Percentiles rank a stretch among this genome's conserved stretches.
Evolutionary conservation across 2,797 vertebrate genomes (phyloP).

Genomic region (Oreortyx pictus): DNA sequence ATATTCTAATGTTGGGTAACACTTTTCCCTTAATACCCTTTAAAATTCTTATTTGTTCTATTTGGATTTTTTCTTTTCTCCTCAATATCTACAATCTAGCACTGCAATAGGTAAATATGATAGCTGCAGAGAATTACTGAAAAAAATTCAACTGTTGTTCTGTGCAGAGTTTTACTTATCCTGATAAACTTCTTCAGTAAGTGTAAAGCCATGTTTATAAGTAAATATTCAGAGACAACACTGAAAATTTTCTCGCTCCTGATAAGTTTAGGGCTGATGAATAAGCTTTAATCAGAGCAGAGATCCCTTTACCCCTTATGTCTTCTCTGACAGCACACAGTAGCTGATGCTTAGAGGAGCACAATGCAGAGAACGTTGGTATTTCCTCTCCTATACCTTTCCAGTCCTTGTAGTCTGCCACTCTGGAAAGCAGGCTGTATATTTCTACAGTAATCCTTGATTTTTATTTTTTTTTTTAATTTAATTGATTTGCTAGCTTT

Average conservation of each 20-base stretch:
- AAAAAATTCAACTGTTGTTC: conserved; percentile 41
- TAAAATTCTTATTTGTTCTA: neutral
- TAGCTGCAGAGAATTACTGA: conserved; percentile 9
- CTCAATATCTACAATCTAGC: neutral
- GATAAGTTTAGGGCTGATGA: neutral
- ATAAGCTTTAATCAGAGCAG: neutral
- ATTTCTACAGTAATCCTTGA: neutral
- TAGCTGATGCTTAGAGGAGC: neutral
- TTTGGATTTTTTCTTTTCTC: neutral
- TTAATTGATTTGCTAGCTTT: neutral
- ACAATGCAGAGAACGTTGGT: neutral
- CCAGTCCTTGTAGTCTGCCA: neutral
- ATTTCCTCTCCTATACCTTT: neutral
- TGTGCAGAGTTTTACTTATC: neutral
- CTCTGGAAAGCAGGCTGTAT: neutral
- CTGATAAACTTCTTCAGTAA: conserved; percentile 42
- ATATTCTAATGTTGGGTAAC: neutral
- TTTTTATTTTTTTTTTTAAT: neutral
- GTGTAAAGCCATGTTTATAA: neutral
- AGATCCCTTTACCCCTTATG: neutral
- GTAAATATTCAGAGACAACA: neutral
- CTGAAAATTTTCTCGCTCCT: neutral
- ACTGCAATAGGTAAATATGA: neutral
- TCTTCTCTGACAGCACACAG: neutral
- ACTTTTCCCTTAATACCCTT: neutral